Evolutionary conservation across 2,888 invertebrate species (phyloP).

Genomic region (Chydorus sphaericus): DNA sequence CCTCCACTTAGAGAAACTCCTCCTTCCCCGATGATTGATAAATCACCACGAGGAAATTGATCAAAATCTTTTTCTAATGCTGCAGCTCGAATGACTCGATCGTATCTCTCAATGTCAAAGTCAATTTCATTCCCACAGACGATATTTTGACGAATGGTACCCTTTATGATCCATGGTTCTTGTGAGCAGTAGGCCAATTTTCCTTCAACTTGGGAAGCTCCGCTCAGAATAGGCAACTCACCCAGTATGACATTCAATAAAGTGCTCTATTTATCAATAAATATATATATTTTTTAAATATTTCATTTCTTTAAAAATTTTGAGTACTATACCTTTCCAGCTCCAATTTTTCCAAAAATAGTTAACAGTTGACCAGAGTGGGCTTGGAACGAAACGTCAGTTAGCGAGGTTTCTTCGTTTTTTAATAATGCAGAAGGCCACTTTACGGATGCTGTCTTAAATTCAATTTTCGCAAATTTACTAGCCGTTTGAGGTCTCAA

Average conservation of each 20-base stretch:
- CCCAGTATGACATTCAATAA: constrained; percentile 28
- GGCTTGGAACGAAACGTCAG: constrained; percentile 1
- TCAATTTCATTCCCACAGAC: constrained; percentile 59
- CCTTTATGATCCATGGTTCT: constrained; percentile 62
- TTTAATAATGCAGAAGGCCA: no score
- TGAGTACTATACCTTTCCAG: constrained; percentile 44
- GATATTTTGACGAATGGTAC: constrained; percentile 79
- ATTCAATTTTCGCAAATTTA: not conserved
- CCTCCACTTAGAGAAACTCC: constrained; percentile 38
- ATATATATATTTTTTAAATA: not conserved
- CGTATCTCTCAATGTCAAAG: constrained; percentile 30
- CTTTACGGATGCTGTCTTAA: not conserved
- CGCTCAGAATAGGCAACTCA: constrained; percentile 30
- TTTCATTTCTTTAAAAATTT: not conserved
- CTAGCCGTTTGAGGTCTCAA: no score
- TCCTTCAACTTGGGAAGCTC: constrained; percentile 29
- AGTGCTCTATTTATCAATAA: constrained; percentile 16
- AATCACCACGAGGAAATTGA: constrained; percentile 33
- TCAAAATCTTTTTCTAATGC: constrained; percentile 34
- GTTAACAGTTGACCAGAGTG: constrained; percentile 34
- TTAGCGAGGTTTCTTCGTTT: not conserved
- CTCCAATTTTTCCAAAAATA: constrained; percentile 58
- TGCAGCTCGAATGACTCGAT: constrained; percentile 21
- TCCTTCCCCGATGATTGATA: constrained; percentile 36
- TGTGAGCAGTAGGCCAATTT: constrained; percentile 36